Evolutionary conservation across 2,888 invertebrate genomes (phyloP), one percentile per base, ranked within the genome.

Genomic region (Anthophora plumipes): DNA sequence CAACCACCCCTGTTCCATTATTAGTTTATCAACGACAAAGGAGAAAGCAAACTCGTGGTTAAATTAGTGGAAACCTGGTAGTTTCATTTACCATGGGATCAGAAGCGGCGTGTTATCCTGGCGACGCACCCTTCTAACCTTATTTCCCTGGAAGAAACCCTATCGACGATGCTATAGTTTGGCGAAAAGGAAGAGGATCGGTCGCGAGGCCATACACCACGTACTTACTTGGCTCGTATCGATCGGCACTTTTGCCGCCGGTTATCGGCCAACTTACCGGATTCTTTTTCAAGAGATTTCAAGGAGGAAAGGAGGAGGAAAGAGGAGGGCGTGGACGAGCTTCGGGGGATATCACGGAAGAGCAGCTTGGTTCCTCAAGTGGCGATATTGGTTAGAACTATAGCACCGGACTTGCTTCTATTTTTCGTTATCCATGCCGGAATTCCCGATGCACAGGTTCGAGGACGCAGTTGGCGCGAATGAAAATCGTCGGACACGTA

Each of bases 241-340:
- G 85, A 82, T 86, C 87, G 72, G 41, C n/a, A 55, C 77, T 75
- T 74, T 67, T 59, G 70, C 52, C 75, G 66, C 46, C 73, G 82
- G 84, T 85, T 81, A 83, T 85, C 81, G 87, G 69, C 71, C 72
- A 84, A 86, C 84, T 88, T 86, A 82, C 82, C 85, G 70, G 80
- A 85, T 85, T 85, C 87, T 88, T 86, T 84, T 80, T 72, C 82
- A 48, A 73, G 67, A 75, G 82, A 82, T 84, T 84, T 85, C 70
- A 71, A 75, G 60, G 54, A 39, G 37, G 25, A 61, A 31, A 67
- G 25, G 67, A 48, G 52, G 7, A 8, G 37, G 9, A 17, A 37
- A 17, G 11, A 14, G 17, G 54, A 64, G 25, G 43, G 52, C 48
- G 31, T 25, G 31, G 64, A 12, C 17, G 22, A 50, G 48, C 48